Conservation (phyloP, 1,140 invertebrate species). For the Helicoverpa zea region DNA sequence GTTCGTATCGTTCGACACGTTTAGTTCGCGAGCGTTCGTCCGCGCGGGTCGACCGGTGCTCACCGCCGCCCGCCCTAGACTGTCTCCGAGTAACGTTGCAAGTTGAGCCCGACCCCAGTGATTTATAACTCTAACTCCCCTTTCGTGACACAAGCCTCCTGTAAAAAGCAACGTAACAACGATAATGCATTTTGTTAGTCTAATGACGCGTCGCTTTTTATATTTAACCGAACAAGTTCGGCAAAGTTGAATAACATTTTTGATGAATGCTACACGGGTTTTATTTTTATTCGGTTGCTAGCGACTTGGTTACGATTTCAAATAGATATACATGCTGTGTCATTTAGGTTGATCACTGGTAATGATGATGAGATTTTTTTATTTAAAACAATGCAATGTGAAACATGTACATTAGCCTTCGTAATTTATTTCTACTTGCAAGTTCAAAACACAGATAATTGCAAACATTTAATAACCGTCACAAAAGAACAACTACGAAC, state of each 20-base stretch:
- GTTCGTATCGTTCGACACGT: slow-evolving; percentile 54
- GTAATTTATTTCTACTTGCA: too few relatives aligned
- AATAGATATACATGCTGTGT: too few relatives aligned
- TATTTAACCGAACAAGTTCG: slow-evolving; percentile 40
- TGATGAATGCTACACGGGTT: slow-evolving; percentile 16
- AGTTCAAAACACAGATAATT: too few relatives aligned
- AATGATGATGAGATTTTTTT: neutral
- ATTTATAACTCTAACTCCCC: slow-evolving; percentile 73
- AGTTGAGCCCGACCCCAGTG: slow-evolving; percentile 63
- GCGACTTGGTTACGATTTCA: neutral
- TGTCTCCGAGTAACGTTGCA: slow-evolving; percentile 65
- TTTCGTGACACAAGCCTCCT: slow-evolving; percentile 76
- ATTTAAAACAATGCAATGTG: neutral
- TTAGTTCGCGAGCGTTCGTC: slow-evolving; percentile 37
- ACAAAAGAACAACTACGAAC: neutral
- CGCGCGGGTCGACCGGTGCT: slow-evolving; percentile 52
- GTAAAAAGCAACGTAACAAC: slow-evolving; percentile 73
- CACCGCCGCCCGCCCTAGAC: slow-evolving; percentile 71
- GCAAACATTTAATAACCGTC: neutral
- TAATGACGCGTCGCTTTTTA: slow-evolving; percentile 57
- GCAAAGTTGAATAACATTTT: slow-evolving; percentile 40
- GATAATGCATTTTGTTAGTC: slow-evolving; percentile 66
- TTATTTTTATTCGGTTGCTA: slow-evolving; percentile 25
- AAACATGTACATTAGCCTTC: too few relatives aligned
- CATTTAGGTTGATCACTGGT: neutral